A percentile compares a stretch with the other conserved stretches of the same genome.
Conservation (phyloP, 2,113 vertebrate species). For the Acanthochromis polyacanthus region DNA sequence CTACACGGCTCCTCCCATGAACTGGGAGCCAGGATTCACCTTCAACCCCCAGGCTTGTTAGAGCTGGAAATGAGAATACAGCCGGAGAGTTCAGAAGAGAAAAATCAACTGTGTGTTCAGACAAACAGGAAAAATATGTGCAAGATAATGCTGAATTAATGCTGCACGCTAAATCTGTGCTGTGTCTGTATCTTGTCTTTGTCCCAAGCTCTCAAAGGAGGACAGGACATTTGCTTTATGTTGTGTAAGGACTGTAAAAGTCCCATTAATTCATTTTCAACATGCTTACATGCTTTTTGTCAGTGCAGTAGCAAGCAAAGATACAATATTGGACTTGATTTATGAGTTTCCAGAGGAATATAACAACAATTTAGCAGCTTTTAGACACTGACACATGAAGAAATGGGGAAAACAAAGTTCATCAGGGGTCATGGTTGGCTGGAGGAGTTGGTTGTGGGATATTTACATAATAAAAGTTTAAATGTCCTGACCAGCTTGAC, state of each 20-base stretch:
- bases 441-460: no score
- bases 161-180: background rate
- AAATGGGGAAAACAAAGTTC: background rate
- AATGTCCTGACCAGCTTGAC: no score
- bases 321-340: no score
- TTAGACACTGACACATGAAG: no score
- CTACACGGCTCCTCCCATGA: constrained; percentile 45
- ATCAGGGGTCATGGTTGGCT: background rate
- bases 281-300: background rate
- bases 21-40: constrained; percentile 37
- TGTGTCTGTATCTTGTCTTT: constrained; percentile 13
- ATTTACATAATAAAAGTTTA: background rate
- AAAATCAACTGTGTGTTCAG: no score
- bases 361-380: no score
- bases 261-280: constrained; percentile 1
- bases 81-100: no score
- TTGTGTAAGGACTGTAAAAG: background rate
- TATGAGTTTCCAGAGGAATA: no score
- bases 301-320: background rate
- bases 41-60: constrained; percentile 59
- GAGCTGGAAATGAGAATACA: background rate
- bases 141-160: background rate
- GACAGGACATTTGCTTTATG: constrained; percentile 6
- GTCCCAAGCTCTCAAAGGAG: constrained; percentile 1
- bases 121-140: no score